Percentiles rank a stretch among this genome's conserved stretches.
Conservation (phyloP, 1,140 invertebrate genomes). For the Kradibia gibbosae region DNA sequence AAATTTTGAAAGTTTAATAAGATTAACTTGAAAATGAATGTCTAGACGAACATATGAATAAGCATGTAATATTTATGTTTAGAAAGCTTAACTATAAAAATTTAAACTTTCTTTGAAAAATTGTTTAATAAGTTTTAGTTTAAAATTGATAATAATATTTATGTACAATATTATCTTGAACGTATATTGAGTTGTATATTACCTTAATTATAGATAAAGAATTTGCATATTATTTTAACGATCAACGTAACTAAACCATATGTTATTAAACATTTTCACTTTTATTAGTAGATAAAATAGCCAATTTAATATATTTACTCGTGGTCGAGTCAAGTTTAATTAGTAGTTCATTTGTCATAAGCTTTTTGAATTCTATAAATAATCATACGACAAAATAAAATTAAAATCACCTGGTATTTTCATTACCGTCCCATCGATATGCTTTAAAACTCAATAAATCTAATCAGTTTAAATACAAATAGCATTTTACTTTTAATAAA, state of each 20-base stretch:
- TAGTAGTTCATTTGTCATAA: neutral
- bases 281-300: neutral
- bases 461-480: constrained; percentile 3
- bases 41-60: neutral
- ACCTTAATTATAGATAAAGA: too few relatives aligned
- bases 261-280: too few relatives aligned
- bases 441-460: neutral
- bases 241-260: too few relatives aligned
- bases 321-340: neutral
- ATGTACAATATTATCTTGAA: too few relatives aligned
- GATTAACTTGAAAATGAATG: neutral
- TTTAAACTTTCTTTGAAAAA: neutral
- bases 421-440: constrained; percentile 3
- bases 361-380: constrained; percentile 36
- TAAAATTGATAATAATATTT: neutral
- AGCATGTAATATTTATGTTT: neutral
- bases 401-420: constrained; percentile 20
- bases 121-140: neutral
- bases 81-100: neutral
- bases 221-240: too few relatives aligned
- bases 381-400: neutral
- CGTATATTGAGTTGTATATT: too few relatives aligned
- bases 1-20: neutral
- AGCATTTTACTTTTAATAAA: neutral
- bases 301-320: neutral